These are phyloP conservation scores for Girardinus metallicus DNA, from an alignment of 2,797 vertebrate genomes.

Conservation along the genomic window DNA sequence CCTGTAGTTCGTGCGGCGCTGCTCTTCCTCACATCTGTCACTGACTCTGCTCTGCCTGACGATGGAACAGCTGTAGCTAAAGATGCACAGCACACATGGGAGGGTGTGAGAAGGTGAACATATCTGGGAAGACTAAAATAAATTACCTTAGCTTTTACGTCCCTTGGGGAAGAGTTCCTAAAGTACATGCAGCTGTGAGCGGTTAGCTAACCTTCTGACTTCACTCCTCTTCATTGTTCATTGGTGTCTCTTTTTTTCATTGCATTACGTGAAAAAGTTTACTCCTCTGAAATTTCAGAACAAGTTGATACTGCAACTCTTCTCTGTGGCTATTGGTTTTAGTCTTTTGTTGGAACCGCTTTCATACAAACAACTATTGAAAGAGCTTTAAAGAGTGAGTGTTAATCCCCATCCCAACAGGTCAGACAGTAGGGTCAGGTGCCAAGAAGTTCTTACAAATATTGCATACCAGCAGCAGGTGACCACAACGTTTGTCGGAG, in stretches of 20 bases:
- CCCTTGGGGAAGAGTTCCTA: background rate
- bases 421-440: background rate
- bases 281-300: background rate
- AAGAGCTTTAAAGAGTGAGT: background rate
- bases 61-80: background rate
- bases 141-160: background rate
- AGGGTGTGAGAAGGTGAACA: constrained; percentile 11
- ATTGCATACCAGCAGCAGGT: background rate
- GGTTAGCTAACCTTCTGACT: background rate
- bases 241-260: background rate
- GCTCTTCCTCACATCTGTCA: background rate
- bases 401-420: background rate
- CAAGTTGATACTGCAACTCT: background rate
- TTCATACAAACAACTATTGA: background rate
- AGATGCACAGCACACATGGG: background rate
- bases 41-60: background rate
- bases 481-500: background rate
- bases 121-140: background rate
- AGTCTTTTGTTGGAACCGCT: background rate
- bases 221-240: background rate
- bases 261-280: background rate
- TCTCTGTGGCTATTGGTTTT: background rate
- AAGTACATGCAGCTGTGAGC: background rate
- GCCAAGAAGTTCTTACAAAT: background rate
- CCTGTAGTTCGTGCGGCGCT: background rate